A percentile compares a stretch with the other conserved stretches of the same genome.
Evolutionary conservation across 2,113 vertebrate species (phyloP).

Genomic region (Albula goreensis): DNA sequence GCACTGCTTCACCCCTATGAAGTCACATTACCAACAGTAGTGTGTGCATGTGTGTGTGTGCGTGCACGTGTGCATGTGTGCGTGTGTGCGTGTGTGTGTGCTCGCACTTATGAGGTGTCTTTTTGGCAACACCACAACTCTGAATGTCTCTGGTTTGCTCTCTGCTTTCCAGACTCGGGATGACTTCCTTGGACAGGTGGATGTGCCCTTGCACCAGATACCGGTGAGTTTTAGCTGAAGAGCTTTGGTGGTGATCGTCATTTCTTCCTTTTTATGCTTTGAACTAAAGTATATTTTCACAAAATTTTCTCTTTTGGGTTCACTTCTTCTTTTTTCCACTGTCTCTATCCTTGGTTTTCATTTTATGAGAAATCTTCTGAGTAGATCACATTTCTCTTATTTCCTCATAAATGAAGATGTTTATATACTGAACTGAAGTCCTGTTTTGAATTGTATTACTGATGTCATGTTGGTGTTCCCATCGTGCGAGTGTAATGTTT

Average conservation of each 20-base stretch:
- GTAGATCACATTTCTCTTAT: neutral
- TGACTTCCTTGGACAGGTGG: slow-evolving; percentile 96
- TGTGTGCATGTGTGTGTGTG: neutral
- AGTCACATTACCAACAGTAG: neutral
- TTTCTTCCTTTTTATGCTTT: neutral
- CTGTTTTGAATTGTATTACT: neutral
- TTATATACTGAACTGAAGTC: neutral
- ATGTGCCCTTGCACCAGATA: slow-evolving; percentile 91
- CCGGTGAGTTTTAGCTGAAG: slow-evolving; percentile 77
- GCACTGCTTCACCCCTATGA: too few species aligned
- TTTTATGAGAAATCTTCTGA: neutral
- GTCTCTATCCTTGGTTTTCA: neutral
- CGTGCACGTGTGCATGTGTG: neutral
- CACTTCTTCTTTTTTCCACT: too few species aligned
- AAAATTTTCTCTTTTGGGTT: neutral
- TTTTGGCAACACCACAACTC: neutral
- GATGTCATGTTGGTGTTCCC: neutral
- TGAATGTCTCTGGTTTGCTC: slow-evolving; percentile 13
- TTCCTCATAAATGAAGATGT: neutral
- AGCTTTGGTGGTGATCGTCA: neutral
- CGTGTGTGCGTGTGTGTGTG: neutral
- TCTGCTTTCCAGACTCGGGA: slow-evolving; percentile 83
- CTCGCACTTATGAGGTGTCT: neutral
- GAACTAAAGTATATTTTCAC: neutral
- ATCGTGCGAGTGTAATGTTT: slow-evolving; percentile 4